A percentile compares a stretch with the other conserved stretches of the same genome.
phyloP scores from a whole-genome alignment of 2,888 invertebrate species.

The Harmothoe impar region DNA sequence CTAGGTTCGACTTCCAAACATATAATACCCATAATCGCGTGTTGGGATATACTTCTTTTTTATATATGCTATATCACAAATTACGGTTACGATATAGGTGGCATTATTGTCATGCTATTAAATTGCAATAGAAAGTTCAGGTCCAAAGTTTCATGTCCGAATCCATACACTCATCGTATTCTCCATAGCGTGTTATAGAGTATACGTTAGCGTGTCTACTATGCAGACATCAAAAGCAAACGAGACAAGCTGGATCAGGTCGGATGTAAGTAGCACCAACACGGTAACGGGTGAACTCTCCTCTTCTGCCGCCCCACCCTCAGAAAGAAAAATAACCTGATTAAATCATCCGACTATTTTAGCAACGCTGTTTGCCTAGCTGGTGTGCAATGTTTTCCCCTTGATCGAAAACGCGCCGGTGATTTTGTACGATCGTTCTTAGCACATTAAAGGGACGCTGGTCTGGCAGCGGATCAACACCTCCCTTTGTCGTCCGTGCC shows the following conservation, averaged over 20 bases:
- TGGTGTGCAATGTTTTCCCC: neutral
- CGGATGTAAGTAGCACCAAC: neutral
- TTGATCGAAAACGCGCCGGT: neutral
- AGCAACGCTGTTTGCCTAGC: conserved; percentile 7
- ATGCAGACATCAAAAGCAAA: neutral
- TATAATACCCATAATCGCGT: no score
- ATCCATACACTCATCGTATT: no score
- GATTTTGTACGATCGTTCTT: conserved; percentile 36
- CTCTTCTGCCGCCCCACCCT: no score
- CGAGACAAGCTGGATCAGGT: neutral
- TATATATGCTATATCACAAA: no score
- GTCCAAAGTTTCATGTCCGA: no score
- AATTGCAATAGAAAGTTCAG: no score
- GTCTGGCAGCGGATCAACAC: conserved; percentile 31
- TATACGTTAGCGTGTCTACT: neutral
- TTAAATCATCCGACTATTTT: neutral
- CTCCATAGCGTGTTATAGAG: no score
- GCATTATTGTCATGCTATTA: no score
- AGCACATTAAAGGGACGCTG: conserved; percentile 23
- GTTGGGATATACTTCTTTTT: no score
- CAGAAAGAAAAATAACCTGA: neutral
- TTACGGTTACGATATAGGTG: no score
- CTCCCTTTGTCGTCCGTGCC: conserved; percentile 41
- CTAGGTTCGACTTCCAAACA: no score
- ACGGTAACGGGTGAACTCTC: neutral